Conservation (phyloP, 2,797 vertebrate genomes). For the Avahi laniger region DNA sequence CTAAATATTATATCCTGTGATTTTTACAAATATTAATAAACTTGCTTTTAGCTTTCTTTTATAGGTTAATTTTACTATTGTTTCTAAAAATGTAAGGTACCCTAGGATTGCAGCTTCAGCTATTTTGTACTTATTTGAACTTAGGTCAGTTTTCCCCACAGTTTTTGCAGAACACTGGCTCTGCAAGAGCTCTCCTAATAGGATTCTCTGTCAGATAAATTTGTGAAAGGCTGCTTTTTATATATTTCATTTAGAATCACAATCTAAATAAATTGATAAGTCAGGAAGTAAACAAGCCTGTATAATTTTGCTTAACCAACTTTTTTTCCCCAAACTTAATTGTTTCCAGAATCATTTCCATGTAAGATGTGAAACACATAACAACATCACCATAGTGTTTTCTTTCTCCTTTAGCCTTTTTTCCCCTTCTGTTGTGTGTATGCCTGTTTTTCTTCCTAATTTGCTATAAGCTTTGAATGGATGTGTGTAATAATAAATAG, state of each 20-base stretch:
- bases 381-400: not conserved
- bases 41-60: conserved; percentile 24
- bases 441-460: not conserved
- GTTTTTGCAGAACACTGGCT: not conserved
- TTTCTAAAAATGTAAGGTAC: not conserved
- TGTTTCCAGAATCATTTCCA: conserved; percentile 23
- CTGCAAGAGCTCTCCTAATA: not conserved
- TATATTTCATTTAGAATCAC: not conserved
- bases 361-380: not conserved
- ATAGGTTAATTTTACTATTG: conserved; percentile 1
- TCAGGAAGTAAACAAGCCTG: not conserved
- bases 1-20: not conserved
- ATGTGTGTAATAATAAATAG: not conserved
- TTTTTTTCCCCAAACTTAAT: not conserved
- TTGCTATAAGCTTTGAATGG: not conserved
- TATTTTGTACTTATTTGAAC: not conserved
- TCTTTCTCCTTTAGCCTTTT: not conserved
- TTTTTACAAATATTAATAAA: conserved; percentile 34
- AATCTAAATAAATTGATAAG: not conserved
- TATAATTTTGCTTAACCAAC: not conserved
- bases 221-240: not conserved
- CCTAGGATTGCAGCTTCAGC: not conserved
- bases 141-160: not conserved
- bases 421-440: not conserved
- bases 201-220: not conserved